Percentiles rank a stretch among this genome's conserved stretches.
Evolutionary conservation across 2,113 vertebrate species (phyloP).

Genomic region (Pluvianellus socialis): DNA sequence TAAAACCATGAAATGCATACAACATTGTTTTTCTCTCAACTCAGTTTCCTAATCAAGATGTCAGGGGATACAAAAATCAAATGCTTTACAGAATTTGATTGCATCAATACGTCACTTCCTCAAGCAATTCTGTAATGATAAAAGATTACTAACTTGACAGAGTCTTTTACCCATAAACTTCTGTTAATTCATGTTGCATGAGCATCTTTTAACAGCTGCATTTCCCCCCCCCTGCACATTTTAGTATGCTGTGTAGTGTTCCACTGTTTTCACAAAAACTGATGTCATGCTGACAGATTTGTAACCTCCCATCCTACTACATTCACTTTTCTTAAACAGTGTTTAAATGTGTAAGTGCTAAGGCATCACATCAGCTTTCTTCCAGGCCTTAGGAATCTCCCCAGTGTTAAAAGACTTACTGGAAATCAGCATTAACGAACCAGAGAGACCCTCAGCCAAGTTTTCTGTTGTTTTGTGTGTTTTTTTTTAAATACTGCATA

Average conservation of each 20-base stretch:
- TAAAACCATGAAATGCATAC: neutral
- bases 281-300: neutral
- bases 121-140: neutral
- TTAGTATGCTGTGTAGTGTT: neutral
- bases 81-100: neutral
- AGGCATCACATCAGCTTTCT: neutral
- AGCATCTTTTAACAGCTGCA: neutral
- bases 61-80: neutral
- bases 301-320: neutral
- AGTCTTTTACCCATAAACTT: neutral
- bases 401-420: neutral
- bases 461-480: neutral
- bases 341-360: too few species aligned
- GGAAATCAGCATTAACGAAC: neutral
- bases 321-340: neutral
- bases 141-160: neutral
- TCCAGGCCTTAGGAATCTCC: neutral
- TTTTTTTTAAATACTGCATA: neutral
- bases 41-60: neutral
- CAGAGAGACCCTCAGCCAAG: neutral
- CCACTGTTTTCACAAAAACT: neutral
- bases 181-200: neutral
- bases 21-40: neutral
- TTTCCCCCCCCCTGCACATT: neutral
- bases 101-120: neutral